phyloP scores from a whole-genome alignment of 64 coral and sea anemone genomes.

The Catalaphyllia jardinei region DNA sequence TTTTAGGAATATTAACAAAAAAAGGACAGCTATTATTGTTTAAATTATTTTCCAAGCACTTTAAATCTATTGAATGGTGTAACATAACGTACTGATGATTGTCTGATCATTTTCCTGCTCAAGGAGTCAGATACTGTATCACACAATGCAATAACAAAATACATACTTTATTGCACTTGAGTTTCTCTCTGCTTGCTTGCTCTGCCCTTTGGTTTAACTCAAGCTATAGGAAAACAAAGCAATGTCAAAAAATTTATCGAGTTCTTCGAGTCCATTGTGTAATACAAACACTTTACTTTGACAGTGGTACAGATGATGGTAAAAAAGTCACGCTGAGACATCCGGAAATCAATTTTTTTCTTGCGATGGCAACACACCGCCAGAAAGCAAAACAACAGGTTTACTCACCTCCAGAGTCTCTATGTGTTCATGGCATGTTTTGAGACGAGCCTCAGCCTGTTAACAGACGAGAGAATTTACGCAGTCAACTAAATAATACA shows the following conservation, averaged over 20 bases:
- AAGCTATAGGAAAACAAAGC: background rate
- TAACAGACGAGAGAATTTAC: background rate
- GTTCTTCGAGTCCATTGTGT: background rate
- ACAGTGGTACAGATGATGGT: no score
- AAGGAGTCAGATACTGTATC: no score
- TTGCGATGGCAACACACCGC: background rate
- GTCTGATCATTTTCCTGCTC: no score
- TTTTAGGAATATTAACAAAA: no score
- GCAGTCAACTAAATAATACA: no score
- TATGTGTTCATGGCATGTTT: conserved; percentile 69
- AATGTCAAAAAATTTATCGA: background rate
- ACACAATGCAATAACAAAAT: background rate
- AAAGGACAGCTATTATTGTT: no score
- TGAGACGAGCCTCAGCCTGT: conserved; percentile 67
- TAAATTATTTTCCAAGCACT: no score
- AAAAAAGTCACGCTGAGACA: no score
- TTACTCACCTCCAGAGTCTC: conserved; percentile 71
- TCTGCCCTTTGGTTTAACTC: conserved; percentile 30
- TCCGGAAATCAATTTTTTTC: no score
- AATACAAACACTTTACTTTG: no score
- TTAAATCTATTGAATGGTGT: no score
- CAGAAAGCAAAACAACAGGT: background rate
- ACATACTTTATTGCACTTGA: conserved; percentile 7
- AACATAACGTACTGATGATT: no score
- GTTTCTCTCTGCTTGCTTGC: background rate